Base-by-base conservation (phyloP, 2,113 vertebrate genomes). In the Morone chrysops region DNA sequence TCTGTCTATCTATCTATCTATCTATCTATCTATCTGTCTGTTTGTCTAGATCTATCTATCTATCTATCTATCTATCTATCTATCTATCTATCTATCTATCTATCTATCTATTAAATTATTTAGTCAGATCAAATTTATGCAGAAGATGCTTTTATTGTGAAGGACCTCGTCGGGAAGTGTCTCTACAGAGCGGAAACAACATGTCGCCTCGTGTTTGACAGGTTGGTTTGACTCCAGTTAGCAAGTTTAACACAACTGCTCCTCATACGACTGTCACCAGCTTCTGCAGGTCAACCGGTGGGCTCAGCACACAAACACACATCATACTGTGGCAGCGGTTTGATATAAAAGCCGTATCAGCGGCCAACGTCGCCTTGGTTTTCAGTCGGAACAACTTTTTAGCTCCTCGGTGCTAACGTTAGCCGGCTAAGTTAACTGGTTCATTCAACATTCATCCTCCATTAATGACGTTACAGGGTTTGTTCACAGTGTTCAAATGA, bases 171-270 rank as follows among this genome's bases (percentile, higher is more conserved):
- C 67, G 82, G 87, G 89, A 86, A 83, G 59, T 54, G 0, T 62
- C 20, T 5, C 47, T 13, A 36, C 8, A 2, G 8, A 8, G 12
- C 53, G 77, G 72, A 89, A 87, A 36, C 62, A 62, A 4, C 72
- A 20, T 75, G 48, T 71, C 31, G 50, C 89, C 90, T 85, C 90
- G 90, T 94, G 93, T 78, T 40, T 92, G 78, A 78, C 77, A 83
- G 78, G 65, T 82, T 70, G 57, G 71, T 84, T 6, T 5, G 41
- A 45, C 16, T 81, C 2, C 53, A 48, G 36, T 78, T 69, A 53
- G 53, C 70, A 51, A 79, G 17, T 48, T 38, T 9, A 50, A n/a
- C 5, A 31, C 20, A 59, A 43, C 14, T 31, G 18, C 74, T 4
- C 25, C 2, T 48, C 10, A 4, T 5, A 71, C 43, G 8, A 22